These are phyloP conservation scores for Notothenia coriiceps DNA, from an alignment of 2,113 vertebrate genomes.

Conservation along the genomic window DNA sequence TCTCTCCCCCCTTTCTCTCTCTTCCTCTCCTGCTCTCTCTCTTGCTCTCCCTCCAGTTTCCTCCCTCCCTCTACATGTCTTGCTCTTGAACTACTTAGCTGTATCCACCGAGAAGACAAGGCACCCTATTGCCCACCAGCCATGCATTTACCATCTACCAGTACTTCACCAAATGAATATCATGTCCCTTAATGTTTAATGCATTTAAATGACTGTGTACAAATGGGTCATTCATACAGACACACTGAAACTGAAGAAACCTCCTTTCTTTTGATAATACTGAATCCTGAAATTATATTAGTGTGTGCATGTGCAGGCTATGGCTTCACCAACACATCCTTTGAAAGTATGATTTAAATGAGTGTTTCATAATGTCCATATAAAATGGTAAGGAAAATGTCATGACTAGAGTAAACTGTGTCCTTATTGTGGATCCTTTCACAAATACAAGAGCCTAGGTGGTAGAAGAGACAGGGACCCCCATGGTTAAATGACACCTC, in stretches of 20 bases:
- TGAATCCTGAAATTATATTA: neutral
- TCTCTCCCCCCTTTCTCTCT: slow-evolving; percentile 35
- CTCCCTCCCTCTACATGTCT: slow-evolving; percentile 17
- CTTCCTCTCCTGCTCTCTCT: slow-evolving; percentile 17
- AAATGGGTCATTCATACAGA: neutral
- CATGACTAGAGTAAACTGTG: neutral
- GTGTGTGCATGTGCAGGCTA: neutral
- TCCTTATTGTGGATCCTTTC: neutral
- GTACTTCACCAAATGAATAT: neutral
- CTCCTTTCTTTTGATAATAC: neutral
- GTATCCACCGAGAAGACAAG: slow-evolving; percentile 40
- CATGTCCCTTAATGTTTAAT: no score
- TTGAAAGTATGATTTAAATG: slow-evolving; percentile 1
- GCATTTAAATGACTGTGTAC: neutral
- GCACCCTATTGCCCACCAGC: slow-evolving; percentile 25
- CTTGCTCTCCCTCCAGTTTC: slow-evolving; percentile 30
- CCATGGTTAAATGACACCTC: slow-evolving; percentile 19
- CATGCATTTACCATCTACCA: neutral
- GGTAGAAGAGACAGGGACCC: neutral
- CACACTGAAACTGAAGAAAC: slow-evolving; percentile 11
- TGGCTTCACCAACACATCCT: neutral
- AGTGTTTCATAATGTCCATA: slow-evolving; percentile 9
- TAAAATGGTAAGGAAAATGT: neutral
- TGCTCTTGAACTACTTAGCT: slow-evolving; percentile 28
- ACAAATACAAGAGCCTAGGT: neutral